Base-by-base conservation (phyloP, 35 echinoderm and acorn worm species). In the Apostichopus parvimensis region DNA sequence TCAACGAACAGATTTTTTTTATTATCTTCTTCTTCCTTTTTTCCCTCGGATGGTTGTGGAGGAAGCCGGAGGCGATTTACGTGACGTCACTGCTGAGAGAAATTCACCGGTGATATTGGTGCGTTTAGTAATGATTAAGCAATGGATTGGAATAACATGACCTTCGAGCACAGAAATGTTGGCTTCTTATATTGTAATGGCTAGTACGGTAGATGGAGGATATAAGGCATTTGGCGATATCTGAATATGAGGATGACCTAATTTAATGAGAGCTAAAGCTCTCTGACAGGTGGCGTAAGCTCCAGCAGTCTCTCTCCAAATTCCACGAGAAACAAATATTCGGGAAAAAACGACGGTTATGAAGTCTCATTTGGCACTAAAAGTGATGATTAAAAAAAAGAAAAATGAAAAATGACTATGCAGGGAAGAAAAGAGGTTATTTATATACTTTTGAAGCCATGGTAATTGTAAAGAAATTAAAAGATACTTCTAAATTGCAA, bases 231-330 rank as follows among this genome's bases (percentile, higher is more conserved):
- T 45, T 45, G 3, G 34, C 34, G 34, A 45, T 4, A 45, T 45
- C 34, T 45, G n/a, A 34, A 56, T 55, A 82, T 82, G 79, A 82
- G 54, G n/a, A 57, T 82, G 79, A 82, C 79, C 79, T 82, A 56
- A 82, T 82, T 56, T 82, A 53, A 82, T 82, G 79, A 17, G 45
- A 56, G 24, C 34, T 55, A 53, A 56, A 82, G 54, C 45, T 45
- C 1, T 45, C 34, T 45, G 34, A 45, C 34, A 45, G 34, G 34
- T 45, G 34, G 34, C 34, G 34, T 45, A 45, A 45, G 34, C 34
- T 1, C 34, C 34, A 45, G 34, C 34, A 45, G 34, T 45, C 34
- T 45, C 34, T 4, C 34, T 45, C 2, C 34, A 45, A 45, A 45
- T 45, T 45, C 34, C 34, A 45, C 34, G 34, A 45, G 34, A 45